Conservation (phyloP, 2,888 invertebrate genomes). For the Drosophila nigricruria region DNA sequence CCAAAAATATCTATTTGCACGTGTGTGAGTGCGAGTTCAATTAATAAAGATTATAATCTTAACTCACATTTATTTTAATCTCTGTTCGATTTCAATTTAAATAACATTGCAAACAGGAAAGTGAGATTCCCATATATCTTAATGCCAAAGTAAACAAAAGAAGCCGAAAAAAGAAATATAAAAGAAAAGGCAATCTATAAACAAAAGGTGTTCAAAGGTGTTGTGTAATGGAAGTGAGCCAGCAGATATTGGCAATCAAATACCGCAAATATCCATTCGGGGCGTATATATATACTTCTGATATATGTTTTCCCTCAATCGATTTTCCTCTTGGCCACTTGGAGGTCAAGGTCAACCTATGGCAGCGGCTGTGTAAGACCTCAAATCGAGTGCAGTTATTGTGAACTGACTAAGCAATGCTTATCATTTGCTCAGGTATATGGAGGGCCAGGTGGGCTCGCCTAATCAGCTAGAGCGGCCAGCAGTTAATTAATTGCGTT, state of each 20-base stretch:
- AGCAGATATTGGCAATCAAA: slow-evolving; percentile 2
- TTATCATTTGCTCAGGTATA: slow-evolving; percentile 3
- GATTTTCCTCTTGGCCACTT: slow-evolving; percentile 32
- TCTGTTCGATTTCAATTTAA: slow-evolving; percentile 6
- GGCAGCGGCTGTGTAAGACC: background rate
- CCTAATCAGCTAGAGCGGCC: slow-evolving; percentile 14
- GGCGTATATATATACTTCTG: slow-evolving; percentile 6
- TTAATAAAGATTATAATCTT: slow-evolving; percentile 30
- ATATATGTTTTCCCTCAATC: slow-evolving; percentile 22
- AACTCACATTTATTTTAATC: slow-evolving; percentile 13
- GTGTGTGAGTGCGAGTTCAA: slow-evolving; percentile 6
- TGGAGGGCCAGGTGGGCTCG: background rate
- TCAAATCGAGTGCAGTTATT: background rate
- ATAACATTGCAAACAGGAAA: slow-evolving; percentile 18
- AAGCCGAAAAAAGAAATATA: background rate
- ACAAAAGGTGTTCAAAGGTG: slow-evolving; percentile 23
- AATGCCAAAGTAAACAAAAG: slow-evolving; percentile 42
- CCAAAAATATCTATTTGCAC: background rate
- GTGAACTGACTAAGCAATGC: background rate
- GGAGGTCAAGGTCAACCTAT: slow-evolving; percentile 31
- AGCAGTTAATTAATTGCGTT: slow-evolving; percentile 2
- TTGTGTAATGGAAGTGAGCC: slow-evolving; percentile 5
- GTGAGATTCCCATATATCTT: slow-evolving; percentile 31
- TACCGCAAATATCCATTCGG: slow-evolving; percentile 1
- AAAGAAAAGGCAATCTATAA: slow-evolving; percentile 2